phyloP scores from a whole-genome alignment of 2,113 vertebrate genomes.

The Pampusana beccarii region DNA sequence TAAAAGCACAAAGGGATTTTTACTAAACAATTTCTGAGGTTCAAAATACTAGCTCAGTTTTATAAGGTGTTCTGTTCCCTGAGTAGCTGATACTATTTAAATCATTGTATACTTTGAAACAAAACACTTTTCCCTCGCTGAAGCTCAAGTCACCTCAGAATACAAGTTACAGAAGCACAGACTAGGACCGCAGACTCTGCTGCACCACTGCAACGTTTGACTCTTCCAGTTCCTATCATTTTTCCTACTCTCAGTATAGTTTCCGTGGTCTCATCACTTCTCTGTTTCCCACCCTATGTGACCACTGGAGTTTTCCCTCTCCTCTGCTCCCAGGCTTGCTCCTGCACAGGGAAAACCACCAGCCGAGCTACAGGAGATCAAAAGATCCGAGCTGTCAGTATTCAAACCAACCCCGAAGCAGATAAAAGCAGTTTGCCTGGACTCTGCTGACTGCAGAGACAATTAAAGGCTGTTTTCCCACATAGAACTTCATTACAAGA shows the following conservation, averaged over 20 bases:
- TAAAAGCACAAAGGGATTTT: neutral
- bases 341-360: neutral
- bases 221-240: neutral
- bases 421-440: neutral
- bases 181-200: neutral
- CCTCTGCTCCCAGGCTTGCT: neutral
- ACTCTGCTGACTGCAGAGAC: neutral
- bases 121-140: neutral
- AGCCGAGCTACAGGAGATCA: neutral
- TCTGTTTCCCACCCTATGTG: neutral
- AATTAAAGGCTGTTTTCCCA: neutral
- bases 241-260: neutral
- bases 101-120: neutral
- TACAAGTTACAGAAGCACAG: neutral
- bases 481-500: neutral
- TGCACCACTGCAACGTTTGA: neutral
- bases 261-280: neutral
- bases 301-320: neutral
- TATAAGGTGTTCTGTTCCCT: neutral
- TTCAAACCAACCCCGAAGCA: neutral
- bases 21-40: neutral
- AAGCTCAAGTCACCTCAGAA: neutral
- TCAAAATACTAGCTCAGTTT: neutral
- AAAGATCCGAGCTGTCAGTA: neutral
- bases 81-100: neutral